Evolutionary conservation across 1,140 invertebrate genomes (phyloP), one percentile per base, ranked within the genome.

Genomic region (Gonioctena quinquepunctata): DNA sequence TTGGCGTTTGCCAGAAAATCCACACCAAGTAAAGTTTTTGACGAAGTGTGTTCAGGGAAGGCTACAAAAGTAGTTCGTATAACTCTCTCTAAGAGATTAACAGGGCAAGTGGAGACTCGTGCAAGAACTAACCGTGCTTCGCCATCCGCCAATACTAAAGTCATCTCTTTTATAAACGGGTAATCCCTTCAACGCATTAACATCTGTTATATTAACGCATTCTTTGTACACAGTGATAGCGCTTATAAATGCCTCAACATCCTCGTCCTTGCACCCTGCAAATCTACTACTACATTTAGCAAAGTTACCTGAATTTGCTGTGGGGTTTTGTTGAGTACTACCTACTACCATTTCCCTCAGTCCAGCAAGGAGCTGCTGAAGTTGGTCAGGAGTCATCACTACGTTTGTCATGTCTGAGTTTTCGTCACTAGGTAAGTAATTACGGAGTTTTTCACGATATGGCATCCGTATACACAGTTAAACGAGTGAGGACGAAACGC

Each of bases 171-270:
- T n/a, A n/a, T n/a, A n/a, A n/a, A n/a, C n/a, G n/a, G 56, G 33
- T 48, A 68, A 48, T 13, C 66, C 66, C 22, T 48, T 18, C 22
- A 68, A 33, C 33, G 66, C 66, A 23, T 68, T 33, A 13, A 16
- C 56, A 33, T 68, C 56, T 11, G 66, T 28, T 7, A 68, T 25
- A 59, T 68, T 25, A 13, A 28, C 27, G 21, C 66, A 68, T 11
- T 27, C 23, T 33, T 68, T 68, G 16, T 48, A 68, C n/a, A 64
- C 25, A 22, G 59, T 11, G 8, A 68, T 22, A 19, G 66, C 52
- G 48, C 59, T 54, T 2, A 68, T n/a, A 48, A 68, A 68, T 11
- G 66, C 66, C 23, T 68, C 23, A 16, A 68, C n/a, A 11, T 27
- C 18, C 8, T 52, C 23, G 6, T 8, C 22, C 59, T 27, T 19